Conservation (phyloP, 1,140 invertebrate species). For the Trichonephila clavipes region DNA sequence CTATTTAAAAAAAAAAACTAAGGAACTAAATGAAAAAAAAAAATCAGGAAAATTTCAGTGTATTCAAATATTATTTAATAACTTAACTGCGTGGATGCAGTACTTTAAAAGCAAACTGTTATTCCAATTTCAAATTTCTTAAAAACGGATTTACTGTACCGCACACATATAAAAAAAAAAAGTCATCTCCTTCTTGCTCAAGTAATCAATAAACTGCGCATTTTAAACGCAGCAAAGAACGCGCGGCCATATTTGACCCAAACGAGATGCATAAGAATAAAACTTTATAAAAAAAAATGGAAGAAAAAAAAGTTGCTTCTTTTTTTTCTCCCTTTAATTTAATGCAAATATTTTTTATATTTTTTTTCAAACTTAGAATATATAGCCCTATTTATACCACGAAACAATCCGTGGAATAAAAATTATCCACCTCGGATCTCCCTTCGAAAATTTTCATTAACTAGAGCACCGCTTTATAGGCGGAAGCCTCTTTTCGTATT, state of each 20-base stretch:
- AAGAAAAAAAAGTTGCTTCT: background rate
- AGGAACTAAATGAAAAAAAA: background rate
- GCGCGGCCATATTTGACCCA: background rate
- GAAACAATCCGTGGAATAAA: background rate
- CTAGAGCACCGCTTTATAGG: slow-evolving; percentile 36
- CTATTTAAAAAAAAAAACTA: background rate
- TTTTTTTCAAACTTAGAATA: too few relatives aligned
- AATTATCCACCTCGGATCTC: background rate
- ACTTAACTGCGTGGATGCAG: too few relatives aligned
- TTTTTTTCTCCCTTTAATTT: background rate
- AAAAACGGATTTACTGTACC: background rate
- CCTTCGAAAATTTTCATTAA: slow-evolving; percentile 35
- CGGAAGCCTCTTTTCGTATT: slow-evolving; percentile 58
- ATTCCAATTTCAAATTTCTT: background rate
- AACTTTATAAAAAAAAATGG: background rate
- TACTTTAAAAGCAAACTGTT: too few relatives aligned
- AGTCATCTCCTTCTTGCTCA: background rate
- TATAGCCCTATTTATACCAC: background rate
- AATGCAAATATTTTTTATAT: too few relatives aligned
- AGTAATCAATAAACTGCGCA: slow-evolving; percentile 30
- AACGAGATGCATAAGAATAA: background rate
- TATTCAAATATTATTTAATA: too few relatives aligned
- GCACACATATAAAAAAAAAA: background rate
- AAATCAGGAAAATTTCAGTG: too few relatives aligned
- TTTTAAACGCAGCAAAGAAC: slow-evolving; percentile 22